Evolutionary conservation across 2,113 vertebrate species (phyloP).

Genomic region (Microtus ochrogaster): DNA sequence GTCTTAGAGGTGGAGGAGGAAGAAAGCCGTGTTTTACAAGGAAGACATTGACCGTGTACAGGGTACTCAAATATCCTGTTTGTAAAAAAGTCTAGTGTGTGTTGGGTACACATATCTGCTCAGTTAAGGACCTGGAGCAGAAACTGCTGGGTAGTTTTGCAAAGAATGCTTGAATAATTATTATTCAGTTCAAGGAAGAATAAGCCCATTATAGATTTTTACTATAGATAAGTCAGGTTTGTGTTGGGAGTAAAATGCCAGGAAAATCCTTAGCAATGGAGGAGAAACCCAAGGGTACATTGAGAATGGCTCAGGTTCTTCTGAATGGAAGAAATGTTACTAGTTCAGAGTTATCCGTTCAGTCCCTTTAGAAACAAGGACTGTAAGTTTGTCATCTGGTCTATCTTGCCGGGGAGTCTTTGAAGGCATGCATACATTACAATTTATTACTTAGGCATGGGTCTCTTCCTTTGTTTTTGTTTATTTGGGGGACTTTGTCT

Average conservation of each 20-base stretch:
- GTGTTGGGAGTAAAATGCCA: not conserved
- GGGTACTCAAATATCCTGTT: not conserved
- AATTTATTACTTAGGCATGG: not conserved
- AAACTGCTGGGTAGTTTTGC: slow-evolving; percentile 45
- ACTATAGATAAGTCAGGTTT: slow-evolving; percentile 21
- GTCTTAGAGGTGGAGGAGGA: not conserved
- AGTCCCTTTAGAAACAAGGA: not conserved
- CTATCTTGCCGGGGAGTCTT: not conserved
- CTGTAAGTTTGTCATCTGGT: not conserved
- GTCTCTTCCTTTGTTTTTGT: not conserved
- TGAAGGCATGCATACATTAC: not conserved
- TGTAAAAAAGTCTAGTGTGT: not conserved
- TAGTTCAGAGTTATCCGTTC: slow-evolving; percentile 13
- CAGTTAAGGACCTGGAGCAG: slow-evolving; percentile 32
- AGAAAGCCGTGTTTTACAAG: not conserved
- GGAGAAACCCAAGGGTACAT: slow-evolving; percentile 26
- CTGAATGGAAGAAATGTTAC: slow-evolving; percentile 38
- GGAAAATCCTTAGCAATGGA: not conserved
- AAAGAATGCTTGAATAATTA: slow-evolving; percentile 27
- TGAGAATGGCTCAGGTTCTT: not conserved
- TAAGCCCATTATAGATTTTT: slow-evolving; percentile 39
- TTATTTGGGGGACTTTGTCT: not conserved
- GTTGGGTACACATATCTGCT: not conserved
- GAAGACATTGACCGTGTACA: not conserved
- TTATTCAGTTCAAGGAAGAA: slow-evolving; percentile 27